Conservation (phyloP, 2,888 invertebrate genomes). For the Eristalis intricaria region DNA sequence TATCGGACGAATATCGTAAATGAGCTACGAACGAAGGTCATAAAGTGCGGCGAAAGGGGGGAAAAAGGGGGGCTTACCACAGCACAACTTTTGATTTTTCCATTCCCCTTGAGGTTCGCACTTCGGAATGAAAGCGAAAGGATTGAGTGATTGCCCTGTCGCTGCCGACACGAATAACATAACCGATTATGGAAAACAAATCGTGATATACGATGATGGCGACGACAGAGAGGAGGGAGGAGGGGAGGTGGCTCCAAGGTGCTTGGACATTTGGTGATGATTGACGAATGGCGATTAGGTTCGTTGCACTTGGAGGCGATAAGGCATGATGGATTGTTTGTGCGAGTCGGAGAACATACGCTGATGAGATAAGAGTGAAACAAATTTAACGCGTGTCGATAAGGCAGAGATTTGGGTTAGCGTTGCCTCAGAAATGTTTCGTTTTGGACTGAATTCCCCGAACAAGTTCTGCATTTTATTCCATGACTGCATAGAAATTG, state of each 20-base stretch:
- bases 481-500: too few species aligned
- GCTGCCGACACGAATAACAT: not conserved
- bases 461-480: too few species aligned
- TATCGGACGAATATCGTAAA: constrained; percentile 7
- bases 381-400: not conserved
- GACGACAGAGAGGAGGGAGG: too few species aligned
- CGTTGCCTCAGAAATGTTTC: too few species aligned
- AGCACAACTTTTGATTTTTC: not conserved
- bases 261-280: constrained; percentile 23
- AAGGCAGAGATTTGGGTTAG: not conserved
- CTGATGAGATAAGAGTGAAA: not conserved
- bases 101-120: not conserved
- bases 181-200: not conserved
- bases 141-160: not conserved
- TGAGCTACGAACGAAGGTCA: not conserved
- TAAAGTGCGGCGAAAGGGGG: not conserved
- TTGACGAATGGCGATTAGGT: constrained; percentile 42
- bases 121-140: constrained; percentile 25
- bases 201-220: too few species aligned
- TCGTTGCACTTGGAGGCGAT: constrained; percentile 24
- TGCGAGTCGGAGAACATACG: constrained; percentile 1
- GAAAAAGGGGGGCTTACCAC: too few species aligned
- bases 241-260: not conserved
- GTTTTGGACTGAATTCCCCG: too few species aligned
- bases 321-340: constrained; percentile 45